Percentiles rank a stretch among this genome's conserved stretches.
Conservation (phyloP, 2,113 vertebrate genomes). For the Orthonyx spaldingii region DNA sequence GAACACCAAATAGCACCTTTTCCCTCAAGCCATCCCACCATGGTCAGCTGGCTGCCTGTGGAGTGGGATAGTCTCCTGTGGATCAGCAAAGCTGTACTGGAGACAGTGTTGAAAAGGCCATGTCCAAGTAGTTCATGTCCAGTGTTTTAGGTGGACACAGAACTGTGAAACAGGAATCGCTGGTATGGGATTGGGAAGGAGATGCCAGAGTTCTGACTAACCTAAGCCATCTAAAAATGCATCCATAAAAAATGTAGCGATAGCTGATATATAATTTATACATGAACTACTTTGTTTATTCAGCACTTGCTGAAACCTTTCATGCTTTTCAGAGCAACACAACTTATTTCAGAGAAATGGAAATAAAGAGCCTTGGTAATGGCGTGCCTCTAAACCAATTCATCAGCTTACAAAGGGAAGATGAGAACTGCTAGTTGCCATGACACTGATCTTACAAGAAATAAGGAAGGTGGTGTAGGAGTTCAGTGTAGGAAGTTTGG, state of each 20-base stretch:
- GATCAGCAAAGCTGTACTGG: background rate
- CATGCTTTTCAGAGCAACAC: background rate
- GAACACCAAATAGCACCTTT: background rate
- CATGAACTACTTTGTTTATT: conserved; percentile 39
- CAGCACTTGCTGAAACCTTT: background rate
- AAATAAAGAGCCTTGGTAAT: background rate
- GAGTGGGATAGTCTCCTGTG: background rate
- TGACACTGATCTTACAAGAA: conserved; percentile 25
- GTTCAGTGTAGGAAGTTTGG: conserved; percentile 46
- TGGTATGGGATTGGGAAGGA: background rate
- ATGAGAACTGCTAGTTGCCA: conserved; percentile 34
- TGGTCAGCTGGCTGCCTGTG: background rate
- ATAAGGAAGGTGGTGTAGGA: conserved; percentile 40
- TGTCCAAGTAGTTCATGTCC: background rate
- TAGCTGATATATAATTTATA: conserved; percentile 54
- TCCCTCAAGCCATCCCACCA: background rate
- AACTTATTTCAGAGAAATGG: conserved; percentile 27
- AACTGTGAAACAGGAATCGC: background rate
- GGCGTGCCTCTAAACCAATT: background rate
- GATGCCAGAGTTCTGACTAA: background rate
- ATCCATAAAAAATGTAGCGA: conserved; percentile 51
- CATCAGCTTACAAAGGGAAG: background rate
- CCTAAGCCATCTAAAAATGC: conserved; percentile 32
- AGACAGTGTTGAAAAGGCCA: background rate
- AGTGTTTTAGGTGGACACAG: background rate